Evolutionary conservation across 1,140 invertebrate species (phyloP).

Genomic region (Danaus plexippus): DNA sequence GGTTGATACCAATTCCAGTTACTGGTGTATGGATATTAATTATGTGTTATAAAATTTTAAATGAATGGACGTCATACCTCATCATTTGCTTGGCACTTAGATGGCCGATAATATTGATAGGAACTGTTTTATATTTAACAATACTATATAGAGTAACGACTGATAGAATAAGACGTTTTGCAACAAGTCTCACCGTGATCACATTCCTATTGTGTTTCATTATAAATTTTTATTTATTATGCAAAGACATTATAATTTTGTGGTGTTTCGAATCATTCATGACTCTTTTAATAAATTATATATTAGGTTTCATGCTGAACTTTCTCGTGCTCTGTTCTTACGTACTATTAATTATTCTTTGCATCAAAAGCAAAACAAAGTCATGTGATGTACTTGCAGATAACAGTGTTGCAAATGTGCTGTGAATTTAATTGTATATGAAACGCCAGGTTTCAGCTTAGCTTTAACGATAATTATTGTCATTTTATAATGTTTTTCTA

Average conservation of each 20-base stretch:
- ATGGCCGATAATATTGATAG: constrained; percentile 52
- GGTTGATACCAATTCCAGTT: constrained; percentile 46
- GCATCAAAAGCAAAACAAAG: constrained; percentile 15
- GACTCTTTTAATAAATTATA: constrained; percentile 36
- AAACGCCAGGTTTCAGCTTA: no score
- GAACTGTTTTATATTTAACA: constrained; percentile 39
- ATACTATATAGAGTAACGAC: constrained; percentile 44
- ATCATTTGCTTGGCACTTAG: constrained; percentile 39
- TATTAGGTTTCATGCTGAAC: constrained; percentile 48
- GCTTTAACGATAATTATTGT: no score
- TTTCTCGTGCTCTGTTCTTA: constrained; percentile 43
- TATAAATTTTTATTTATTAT: constrained; percentile 54
- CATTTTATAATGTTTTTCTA: no score
- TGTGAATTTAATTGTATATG: neutral
- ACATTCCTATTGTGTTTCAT: constrained; percentile 54
- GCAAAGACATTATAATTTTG: constrained; percentile 47
- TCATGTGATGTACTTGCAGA: constrained; percentile 15
- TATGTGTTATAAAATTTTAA: constrained; percentile 21
- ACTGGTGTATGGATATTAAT: constrained; percentile 26
- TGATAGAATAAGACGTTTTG: constrained; percentile 49
- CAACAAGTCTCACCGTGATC: constrained; percentile 44
- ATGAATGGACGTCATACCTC: constrained; percentile 34
- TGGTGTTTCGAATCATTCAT: constrained; percentile 42
- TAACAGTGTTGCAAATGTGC: constrained; percentile 13
- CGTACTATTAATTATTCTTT: constrained; percentile 31